Conservation (phyloP, 2,113 vertebrate genomes). For the Oryzias celebensis region DNA sequence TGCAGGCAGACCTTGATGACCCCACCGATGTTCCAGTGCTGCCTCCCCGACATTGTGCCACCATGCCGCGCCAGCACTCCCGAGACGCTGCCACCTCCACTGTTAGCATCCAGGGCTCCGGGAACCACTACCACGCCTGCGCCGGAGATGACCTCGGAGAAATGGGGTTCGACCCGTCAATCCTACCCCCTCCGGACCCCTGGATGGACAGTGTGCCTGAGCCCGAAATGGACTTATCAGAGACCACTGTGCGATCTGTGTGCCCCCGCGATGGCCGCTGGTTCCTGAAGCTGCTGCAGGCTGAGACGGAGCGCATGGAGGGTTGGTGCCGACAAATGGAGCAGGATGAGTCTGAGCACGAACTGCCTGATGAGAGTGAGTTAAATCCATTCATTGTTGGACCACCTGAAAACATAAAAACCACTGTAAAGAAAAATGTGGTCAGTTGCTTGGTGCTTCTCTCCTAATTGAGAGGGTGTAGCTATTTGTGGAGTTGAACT, state of each 20-base stretch:
- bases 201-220: conserved; percentile 94
- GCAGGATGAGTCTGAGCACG: conserved; percentile 87
- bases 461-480: conserved; percentile 38
- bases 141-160: conserved; percentile 89
- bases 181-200: conserved; percentile 95
- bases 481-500: conserved; percentile 77
- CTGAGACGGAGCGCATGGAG: conserved; percentile 97
- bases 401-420: conserved; percentile 9
- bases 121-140: conserved; percentile 96
- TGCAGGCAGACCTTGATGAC: conserved; percentile 83
- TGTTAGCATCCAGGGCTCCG: conserved; percentile 96
- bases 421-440: conserved; percentile 6
- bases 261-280: conserved; percentile 95
- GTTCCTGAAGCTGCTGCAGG: conserved; percentile 97
- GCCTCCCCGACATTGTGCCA: conserved; percentile 71
- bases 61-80: conserved; percentile 88
- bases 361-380: conserved; percentile 94
- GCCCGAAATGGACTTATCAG: conserved; percentile 34
- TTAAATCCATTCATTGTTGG: conserved; percentile 15
- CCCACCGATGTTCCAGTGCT: conserved; percentile 19
- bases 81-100: conserved; percentile 90
- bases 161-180: conserved; percentile 93
- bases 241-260: conserved; percentile 74
- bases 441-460: conserved; percentile 41
- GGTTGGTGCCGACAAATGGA: conserved; percentile 98